Percentiles rank a stretch among this genome's conserved stretches.
Conservation (phyloP, 2,113 vertebrate genomes). For the Leptodactylus fuscus region DNA sequence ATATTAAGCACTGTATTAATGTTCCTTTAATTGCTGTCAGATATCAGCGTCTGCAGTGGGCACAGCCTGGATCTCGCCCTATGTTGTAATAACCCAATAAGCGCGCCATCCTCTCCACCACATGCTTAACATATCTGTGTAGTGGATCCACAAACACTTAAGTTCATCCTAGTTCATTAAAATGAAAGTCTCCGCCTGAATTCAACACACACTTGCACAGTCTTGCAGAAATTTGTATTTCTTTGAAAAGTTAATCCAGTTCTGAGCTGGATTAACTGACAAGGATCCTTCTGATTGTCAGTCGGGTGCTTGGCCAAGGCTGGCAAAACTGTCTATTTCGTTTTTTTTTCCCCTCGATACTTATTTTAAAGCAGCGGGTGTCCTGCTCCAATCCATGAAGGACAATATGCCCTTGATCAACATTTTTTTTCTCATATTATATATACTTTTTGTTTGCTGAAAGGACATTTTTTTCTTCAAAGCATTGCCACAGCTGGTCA, state of each 20-base stretch:
- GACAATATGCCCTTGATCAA: constrained; percentile 61
- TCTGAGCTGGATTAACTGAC: constrained; percentile 60
- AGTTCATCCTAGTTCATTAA: constrained; percentile 55
- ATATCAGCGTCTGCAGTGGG: background rate
- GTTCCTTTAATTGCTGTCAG: background rate
- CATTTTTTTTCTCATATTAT: constrained; percentile 59
- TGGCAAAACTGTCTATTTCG: constrained; percentile 58
- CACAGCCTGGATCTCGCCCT: background rate
- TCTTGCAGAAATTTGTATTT: constrained; percentile 61
- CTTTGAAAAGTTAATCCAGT: constrained; percentile 61
- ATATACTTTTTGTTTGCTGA: constrained; percentile 60
- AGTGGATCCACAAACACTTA: constrained; percentile 37
- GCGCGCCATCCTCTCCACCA: background rate
- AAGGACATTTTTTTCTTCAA: constrained; percentile 59
- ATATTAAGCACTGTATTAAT: background rate
- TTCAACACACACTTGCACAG: constrained; percentile 57
- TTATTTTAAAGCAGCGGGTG: constrained; percentile 60
- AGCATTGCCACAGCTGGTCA: constrained; percentile 59
- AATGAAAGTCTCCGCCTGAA: constrained; percentile 37
- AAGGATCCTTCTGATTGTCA: constrained; percentile 60
- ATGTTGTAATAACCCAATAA: background rate
- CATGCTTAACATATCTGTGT: constrained; percentile 28
- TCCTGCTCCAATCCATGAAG: constrained; percentile 59
- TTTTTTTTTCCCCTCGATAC: constrained; percentile 44
- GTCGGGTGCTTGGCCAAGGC: constrained; percentile 54